phyloP scores from a whole-genome alignment of 2,113 vertebrate species.

The Brachionichthys hirsutus region DNA sequence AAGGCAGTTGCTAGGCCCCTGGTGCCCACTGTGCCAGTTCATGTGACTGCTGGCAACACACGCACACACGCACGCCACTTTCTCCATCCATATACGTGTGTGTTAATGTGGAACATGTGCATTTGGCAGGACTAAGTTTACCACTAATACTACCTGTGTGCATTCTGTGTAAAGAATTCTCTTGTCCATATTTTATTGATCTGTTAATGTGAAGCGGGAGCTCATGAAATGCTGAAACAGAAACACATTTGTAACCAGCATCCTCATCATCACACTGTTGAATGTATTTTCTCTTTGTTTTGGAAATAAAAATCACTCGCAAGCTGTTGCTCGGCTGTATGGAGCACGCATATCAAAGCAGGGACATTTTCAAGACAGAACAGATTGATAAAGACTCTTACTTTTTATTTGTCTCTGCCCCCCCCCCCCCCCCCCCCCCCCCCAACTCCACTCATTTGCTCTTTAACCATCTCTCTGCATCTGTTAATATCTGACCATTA shows the following conservation, averaged over 20 bases:
- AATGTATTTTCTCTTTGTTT: constrained; percentile 16
- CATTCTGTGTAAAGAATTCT: not conserved
- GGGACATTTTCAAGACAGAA: constrained; percentile 14
- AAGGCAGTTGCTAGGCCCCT: constrained; percentile 13
- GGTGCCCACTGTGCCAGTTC: not conserved
- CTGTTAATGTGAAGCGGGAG: not conserved
- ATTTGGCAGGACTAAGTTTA: not conserved
- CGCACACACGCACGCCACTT: not conserved
- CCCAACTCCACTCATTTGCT: not conserved
- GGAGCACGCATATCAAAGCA: constrained; percentile 12
- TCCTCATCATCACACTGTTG: constrained; percentile 9
- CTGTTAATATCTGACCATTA: not conserved
- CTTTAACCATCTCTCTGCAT: not conserved
- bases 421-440: not conserved
- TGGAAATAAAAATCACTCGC: constrained; percentile 13
- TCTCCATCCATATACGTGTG: not conserved
- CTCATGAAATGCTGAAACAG: not conserved
- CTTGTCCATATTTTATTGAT: constrained; percentile 3
- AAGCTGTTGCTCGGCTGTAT: constrained; percentile 7
- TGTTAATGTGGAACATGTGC: not conserved
- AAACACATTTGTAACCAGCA: constrained; percentile 10
- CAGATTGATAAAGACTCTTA: constrained; percentile 9
- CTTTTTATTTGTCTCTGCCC: constrained; percentile 8
- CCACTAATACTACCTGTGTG: too few species aligned
- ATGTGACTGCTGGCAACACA: constrained; percentile 3